phyloP scores from a whole-genome alignment of 2,113 vertebrate genomes.

The Malurus melanocephalus region DNA sequence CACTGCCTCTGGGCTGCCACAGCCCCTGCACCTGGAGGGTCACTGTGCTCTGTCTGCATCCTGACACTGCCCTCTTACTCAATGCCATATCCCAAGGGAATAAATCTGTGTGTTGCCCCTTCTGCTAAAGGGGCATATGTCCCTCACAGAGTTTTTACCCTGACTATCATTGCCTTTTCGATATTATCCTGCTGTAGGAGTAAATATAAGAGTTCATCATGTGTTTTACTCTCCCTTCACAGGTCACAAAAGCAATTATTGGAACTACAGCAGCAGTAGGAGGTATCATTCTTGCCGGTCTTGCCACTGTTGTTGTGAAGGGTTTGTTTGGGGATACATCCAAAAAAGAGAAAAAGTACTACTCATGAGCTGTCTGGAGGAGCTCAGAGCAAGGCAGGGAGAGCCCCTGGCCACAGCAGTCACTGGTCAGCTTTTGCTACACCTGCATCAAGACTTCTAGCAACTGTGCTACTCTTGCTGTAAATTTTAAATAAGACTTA shows the following conservation, averaged over 20 bases:
- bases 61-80: no score
- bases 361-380: neutral
- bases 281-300: neutral
- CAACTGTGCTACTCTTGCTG: neutral
- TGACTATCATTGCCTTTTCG: neutral
- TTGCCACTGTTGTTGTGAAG: neutral
- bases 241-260: neutral
- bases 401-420: fast-evolving
- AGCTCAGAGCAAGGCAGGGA: neutral
- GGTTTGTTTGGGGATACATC: neutral
- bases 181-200: no score
- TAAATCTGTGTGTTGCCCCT: neutral
- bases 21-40: neutral
- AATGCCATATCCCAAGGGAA: neutral
- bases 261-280: neutral
- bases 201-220: neutral
- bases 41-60: neutral
- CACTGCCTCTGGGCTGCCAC: neutral
- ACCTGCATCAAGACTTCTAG: no score
- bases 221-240: neutral
- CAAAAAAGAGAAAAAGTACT: neutral
- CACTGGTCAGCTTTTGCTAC: neutral
- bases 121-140: neutral
- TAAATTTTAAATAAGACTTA: neutral
- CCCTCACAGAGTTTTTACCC: neutral